Evolutionary conservation across 2,797 vertebrate genomes (phyloP), one percentile per base, ranked within the genome.

Genomic region (Amblyopsis hoosieri): DNA sequence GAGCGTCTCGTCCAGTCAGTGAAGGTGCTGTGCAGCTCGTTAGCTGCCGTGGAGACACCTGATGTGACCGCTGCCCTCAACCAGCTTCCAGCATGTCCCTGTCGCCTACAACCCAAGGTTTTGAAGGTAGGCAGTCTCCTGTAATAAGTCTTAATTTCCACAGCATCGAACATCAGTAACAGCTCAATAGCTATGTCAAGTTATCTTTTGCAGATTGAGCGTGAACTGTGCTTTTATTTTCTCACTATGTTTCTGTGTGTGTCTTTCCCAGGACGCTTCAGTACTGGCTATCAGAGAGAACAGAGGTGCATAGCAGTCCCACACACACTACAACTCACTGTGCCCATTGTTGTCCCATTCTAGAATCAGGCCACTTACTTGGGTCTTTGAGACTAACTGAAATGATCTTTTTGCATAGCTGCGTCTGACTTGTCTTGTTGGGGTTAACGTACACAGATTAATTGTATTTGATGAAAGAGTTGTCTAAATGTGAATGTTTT

Each of bases 1-100:
- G 97, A 98, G 78, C 91, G 97, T 23, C 93, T 98, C 53, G 94
- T 99, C 74, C 97, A 99, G 89, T 96, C 97, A 0, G 94, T 98
- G 63, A 98, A 97, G 90, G 97, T 95, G 33, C 93, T 98, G 74
- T 98, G 96, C 88, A 97, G 87, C 1, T 95, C 96, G 1, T 81
- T 99, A 17, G 97, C 96, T 0, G 91, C 95, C 0, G 93, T 98
- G 64, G 97, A 99, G 55, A 94, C 96, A 0, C 94, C 93, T 1
- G 97, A 98, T 12, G 93, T 98, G 85, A 98, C 96, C 0, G 79
- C 66, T 0, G 96, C 96, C 45, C 93, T 99, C 72, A 96, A 90
- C 89, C 95, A 95, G 85, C 92, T 99, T 80, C 97, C 97, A 2
- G 94, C 96, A 54, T 98, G 96, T 73, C 95, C 96, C 3, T 97